Conservation (phyloP, 1,140 invertebrate species). For the Galleria mellonella region DNA sequence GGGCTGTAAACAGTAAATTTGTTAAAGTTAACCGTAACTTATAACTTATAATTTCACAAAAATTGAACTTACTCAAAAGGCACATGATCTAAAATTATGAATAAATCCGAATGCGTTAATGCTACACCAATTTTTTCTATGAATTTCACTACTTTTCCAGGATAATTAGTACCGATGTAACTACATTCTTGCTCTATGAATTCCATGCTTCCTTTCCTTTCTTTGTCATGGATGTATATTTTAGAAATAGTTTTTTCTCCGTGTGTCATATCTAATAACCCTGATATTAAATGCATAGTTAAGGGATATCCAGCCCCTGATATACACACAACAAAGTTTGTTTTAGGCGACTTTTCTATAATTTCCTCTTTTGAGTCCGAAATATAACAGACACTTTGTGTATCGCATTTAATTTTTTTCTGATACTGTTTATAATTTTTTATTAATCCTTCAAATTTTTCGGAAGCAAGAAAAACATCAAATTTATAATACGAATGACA, state of each 20-base stretch:
- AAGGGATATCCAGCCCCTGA: slow-evolving; percentile 40
- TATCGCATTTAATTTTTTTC: slow-evolving; percentile 33
- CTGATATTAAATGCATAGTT: slow-evolving; percentile 46
- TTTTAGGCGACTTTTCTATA: slow-evolving; percentile 15
- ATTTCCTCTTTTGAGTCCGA: slow-evolving; percentile 6
- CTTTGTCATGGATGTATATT: slow-evolving; percentile 49
- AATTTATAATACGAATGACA: slow-evolving; percentile 75
- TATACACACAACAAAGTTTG: slow-evolving; percentile 38
- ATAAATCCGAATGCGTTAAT: slow-evolving; percentile 45
- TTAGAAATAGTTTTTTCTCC: slow-evolving; percentile 32
- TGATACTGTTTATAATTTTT: slow-evolving; percentile 48
- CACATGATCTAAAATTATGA: slow-evolving; percentile 52
- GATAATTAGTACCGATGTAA: slow-evolving; percentile 33
- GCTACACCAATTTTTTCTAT: slow-evolving; percentile 54
- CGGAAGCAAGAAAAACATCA: slow-evolving; percentile 50
- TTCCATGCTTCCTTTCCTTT: slow-evolving; percentile 37
- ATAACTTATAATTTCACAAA: background rate
- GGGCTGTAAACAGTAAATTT: slow-evolving; percentile 26
- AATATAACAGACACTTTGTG: slow-evolving; percentile 3
- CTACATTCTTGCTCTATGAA: slow-evolving; percentile 49
- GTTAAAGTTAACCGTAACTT: background rate
- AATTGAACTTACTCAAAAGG: slow-evolving; percentile 48
- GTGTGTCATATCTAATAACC: slow-evolving; percentile 32
- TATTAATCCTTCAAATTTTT: slow-evolving; percentile 55
- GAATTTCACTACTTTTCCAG: slow-evolving; percentile 44